A percentile compares a stretch with the other conserved stretches of the same genome.
These are phyloP conservation scores for Diachrysia chrysitis DNA, from an alignment of 2,888 invertebrate genomes.

Conservation along the genomic window DNA sequence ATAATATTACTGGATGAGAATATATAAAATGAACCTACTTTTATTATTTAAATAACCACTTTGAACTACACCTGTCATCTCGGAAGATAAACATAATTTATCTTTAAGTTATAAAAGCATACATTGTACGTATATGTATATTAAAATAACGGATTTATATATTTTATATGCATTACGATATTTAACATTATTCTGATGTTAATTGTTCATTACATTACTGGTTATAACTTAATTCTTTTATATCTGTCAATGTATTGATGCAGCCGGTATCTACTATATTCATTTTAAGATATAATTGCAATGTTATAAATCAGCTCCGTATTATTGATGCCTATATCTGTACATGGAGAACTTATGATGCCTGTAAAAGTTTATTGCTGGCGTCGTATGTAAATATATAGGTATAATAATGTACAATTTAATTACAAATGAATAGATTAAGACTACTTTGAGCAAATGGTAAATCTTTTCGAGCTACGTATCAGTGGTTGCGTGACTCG, in stretches of 20 bases:
- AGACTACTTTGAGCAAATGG: slow-evolving; percentile 47
- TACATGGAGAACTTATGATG: slow-evolving; percentile 8
- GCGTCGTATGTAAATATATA: slow-evolving; percentile 2
- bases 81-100: slow-evolving; percentile 1
- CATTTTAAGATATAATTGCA: slow-evolving; percentile 13
- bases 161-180: not conserved
- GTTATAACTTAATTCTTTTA: not conserved
- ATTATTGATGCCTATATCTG: slow-evolving; percentile 29
- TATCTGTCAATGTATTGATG: not conserved
- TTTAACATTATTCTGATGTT: slow-evolving; percentile 5
- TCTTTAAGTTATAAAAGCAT: not conserved
- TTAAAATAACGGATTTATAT: not conserved
- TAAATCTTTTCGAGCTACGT: slow-evolving; percentile 69
- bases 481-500: slow-evolving; percentile 65
- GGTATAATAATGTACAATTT: slow-evolving; percentile 6
- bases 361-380: slow-evolving; percentile 9
- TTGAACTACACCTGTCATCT: not conserved
- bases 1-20: too few species aligned
- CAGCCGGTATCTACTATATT: not conserved
- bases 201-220: not conserved
- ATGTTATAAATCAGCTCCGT: not conserved
- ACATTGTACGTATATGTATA: not conserved
- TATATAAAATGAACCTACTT: not conserved
- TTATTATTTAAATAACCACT: not conserved
- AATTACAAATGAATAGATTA: slow-evolving; percentile 33